phyloP scores from a whole-genome alignment of 2,888 invertebrate species.

The Sinhomidia bicolor region DNA sequence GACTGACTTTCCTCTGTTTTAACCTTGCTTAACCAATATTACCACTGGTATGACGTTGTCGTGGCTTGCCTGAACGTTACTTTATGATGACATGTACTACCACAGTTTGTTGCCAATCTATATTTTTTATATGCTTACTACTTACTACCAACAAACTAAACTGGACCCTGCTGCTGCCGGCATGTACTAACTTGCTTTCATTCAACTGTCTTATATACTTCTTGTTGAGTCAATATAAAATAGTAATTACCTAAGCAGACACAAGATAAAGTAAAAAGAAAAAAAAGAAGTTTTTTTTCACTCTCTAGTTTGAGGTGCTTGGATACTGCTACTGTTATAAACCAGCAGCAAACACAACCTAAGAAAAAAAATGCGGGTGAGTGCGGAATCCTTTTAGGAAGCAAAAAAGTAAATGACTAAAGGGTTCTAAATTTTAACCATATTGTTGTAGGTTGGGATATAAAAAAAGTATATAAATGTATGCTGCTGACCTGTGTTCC shows the following conservation, averaged over 20 bases:
- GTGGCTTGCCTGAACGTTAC: background rate
- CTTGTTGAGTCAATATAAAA: slow-evolving; percentile 28
- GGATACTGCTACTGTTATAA: background rate
- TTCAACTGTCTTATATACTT: background rate
- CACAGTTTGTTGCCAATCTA: slow-evolving; percentile 6
- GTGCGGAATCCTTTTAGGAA: background rate
- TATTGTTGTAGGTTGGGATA: background rate
- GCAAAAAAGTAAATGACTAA: slow-evolving; percentile 4
- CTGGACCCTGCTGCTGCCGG: background rate
- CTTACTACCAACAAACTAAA: no score
- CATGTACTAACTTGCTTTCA: background rate
- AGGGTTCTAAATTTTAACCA: slow-evolving; percentile 3
- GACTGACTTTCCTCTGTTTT: slow-evolving; percentile 1
- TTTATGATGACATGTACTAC: background rate
- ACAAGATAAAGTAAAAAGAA: slow-evolving; percentile 2
- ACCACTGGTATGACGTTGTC: background rate
- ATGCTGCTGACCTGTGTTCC: slow-evolving; percentile 1
- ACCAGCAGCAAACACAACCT: background rate
- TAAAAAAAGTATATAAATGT: background rate
- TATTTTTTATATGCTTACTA: background rate
- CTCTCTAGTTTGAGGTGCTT: no score
- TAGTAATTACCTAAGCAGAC: slow-evolving; percentile 31
- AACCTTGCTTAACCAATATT: background rate
- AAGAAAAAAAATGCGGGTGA: background rate
- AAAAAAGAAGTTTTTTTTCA: no score